phyloP scores from a whole-genome alignment of 2,797 vertebrate species.

The Spea hammondii region DNA sequence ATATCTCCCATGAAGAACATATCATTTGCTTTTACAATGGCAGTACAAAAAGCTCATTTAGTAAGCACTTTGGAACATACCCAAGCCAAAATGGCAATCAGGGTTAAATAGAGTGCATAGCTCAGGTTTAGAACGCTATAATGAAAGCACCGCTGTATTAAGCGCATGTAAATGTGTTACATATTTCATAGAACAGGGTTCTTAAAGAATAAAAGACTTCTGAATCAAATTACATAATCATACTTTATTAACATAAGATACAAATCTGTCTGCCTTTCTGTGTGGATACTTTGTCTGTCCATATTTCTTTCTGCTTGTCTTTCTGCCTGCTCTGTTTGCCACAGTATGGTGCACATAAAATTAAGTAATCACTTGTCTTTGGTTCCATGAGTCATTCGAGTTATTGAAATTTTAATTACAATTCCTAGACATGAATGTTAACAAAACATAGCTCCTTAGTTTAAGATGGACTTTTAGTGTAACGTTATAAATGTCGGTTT shows the following conservation, averaged over 20 bases:
- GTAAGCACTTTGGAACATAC: conserved; percentile 24
- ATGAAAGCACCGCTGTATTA: conserved; percentile 44
- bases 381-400: background rate
- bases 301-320: background rate
- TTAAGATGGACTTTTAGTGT: background rate
- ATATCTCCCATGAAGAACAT: conserved; percentile 46
- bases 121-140: conserved; percentile 31
- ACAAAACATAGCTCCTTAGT: background rate
- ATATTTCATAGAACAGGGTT: conserved; percentile 15
- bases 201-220: conserved; percentile 11
- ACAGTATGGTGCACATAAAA: background rate
- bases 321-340: conserved; percentile 11
- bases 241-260: conserved; percentile 22
- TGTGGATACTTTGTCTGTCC: background rate
- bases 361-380: background rate
- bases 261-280: conserved; percentile 13
- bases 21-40: conserved; percentile 30
- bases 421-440: background rate
- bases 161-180: conserved; percentile 36
- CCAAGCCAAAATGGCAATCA: conserved; percentile 42
- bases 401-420: background rate
- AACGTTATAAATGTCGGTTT: background rate
- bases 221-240: conserved; percentile 31
- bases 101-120: conserved; percentile 41
- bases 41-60: conserved; percentile 42